Evolutionary conservation across 2,797 vertebrate species (phyloP).

Genomic region (Parotocinclus haroldoi): DNA sequence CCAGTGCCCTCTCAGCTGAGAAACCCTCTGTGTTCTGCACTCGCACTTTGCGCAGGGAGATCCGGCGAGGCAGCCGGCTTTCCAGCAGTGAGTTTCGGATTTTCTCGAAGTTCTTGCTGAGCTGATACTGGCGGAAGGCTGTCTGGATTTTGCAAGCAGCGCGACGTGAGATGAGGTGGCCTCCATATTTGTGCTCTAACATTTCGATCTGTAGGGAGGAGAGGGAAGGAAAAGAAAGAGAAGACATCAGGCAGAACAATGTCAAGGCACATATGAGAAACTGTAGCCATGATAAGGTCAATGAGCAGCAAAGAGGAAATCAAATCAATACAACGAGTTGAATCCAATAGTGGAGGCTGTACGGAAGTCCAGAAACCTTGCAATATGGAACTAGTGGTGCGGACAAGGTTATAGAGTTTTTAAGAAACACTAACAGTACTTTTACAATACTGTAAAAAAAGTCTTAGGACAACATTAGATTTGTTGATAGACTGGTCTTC

Average conservation of each 20-base stretch:
- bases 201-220: conserved; percentile 89
- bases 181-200: conserved; percentile 98
- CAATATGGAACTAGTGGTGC: too few relatives aligned
- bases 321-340: conserved; percentile 20
- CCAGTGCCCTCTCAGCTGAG: conserved; percentile 86
- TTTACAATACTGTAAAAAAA: too few relatives aligned
- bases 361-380: too few relatives aligned
- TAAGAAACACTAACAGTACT: too few relatives aligned
- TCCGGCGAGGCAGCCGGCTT: conserved; percentile 91
- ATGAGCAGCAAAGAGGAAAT: conserved; percentile 13
- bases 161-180: conserved; percentile 91
- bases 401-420: too few relatives aligned
- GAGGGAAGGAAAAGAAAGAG: conserved; percentile 6
- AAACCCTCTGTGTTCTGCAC: conserved; percentile 87
- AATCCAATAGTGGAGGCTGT: neutral
- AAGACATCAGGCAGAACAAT: neutral
- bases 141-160: conserved; percentile 99
- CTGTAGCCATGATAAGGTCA: conserved; percentile 11
- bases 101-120: conserved; percentile 99
- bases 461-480: too few relatives aligned
- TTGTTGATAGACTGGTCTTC: too few relatives aligned
- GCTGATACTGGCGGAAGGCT: conserved; percentile 98
- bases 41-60: conserved; percentile 89
- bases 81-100: conserved; percentile 96
- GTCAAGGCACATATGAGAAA: neutral